These are phyloP conservation scores for Vandiemenella viatica DNA, from an alignment of 2,888 invertebrate species.

Conservation along the genomic window DNA sequence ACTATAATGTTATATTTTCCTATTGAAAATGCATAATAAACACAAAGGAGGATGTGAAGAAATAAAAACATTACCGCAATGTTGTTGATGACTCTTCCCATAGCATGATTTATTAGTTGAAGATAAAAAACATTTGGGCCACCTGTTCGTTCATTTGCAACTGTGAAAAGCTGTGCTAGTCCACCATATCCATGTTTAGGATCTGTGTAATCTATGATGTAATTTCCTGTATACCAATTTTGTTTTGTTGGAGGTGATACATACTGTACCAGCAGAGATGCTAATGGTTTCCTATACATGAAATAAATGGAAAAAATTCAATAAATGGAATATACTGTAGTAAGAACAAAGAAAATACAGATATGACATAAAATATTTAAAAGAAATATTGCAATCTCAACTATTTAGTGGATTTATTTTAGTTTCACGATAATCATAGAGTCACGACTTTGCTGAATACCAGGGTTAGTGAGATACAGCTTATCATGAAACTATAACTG, in stretches of 20 bases:
- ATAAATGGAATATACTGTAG: too few relatives aligned
- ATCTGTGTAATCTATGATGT: conserved; percentile 52
- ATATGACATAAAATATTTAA: too few relatives aligned
- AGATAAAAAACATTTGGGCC: conserved; percentile 46
- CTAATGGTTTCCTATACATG: conserved; percentile 39
- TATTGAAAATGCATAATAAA: too few relatives aligned
- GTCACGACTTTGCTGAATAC: too few relatives aligned
- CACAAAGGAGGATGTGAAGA: too few relatives aligned
- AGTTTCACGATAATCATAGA: too few relatives aligned
- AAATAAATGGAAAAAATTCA: background rate
- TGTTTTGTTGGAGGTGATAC: conserved; percentile 38
- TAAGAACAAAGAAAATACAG: too few relatives aligned
- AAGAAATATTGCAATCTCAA: background rate
- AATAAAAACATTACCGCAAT: conserved; percentile 34
- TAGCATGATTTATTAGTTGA: conserved; percentile 38
- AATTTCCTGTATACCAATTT: conserved; percentile 55
- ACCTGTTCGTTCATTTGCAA: conserved; percentile 49
- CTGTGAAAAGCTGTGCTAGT: conserved; percentile 41
- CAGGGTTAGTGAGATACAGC: too few relatives aligned
- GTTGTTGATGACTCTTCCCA: conserved; percentile 41
- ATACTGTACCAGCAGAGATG: conserved; percentile 48
- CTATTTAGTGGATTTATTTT: background rate
- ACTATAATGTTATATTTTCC: too few relatives aligned
- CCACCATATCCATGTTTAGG: conserved; percentile 42
- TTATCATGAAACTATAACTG: too few relatives aligned